phyloP scores from a whole-genome alignment of 2,888 invertebrate genomes.

The Phaonia tiefii region DNA sequence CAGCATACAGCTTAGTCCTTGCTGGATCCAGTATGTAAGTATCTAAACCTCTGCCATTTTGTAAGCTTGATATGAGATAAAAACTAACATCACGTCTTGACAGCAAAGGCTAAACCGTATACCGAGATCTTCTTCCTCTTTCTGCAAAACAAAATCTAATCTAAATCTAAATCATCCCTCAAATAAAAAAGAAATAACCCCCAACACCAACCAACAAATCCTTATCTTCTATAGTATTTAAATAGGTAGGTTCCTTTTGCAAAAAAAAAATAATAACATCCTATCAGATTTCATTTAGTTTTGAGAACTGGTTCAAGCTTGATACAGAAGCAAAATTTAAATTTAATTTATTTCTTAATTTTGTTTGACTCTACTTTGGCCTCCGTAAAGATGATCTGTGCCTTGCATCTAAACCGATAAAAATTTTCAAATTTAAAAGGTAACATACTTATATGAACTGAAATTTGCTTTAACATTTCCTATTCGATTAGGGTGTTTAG shows the following conservation, averaged over 20 bases:
- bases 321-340: neutral
- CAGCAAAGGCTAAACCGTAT: constrained; percentile 80
- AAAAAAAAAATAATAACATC: neutral
- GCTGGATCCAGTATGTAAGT: constrained; percentile 73
- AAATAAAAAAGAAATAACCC: constrained; percentile 35
- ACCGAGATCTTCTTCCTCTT: constrained; percentile 72
- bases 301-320: too few relatives aligned
- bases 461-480: neutral
- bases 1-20: constrained; percentile 80
- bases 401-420: constrained; percentile 77
- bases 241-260: constrained; percentile 59
- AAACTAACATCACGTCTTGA: constrained; percentile 72
- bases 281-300: neutral
- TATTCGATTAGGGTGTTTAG: too few relatives aligned
- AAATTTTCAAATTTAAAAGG: constrained; percentile 78
- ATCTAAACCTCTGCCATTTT: constrained; percentile 47
- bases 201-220: constrained; percentile 29
- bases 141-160: constrained; percentile 22
- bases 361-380: constrained; percentile 46
- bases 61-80: constrained; percentile 24
- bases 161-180: neutral
- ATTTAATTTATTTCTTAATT: constrained; percentile 29
- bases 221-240: constrained; percentile 27
- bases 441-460: constrained; percentile 66
- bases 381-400: constrained; percentile 75